A percentile compares a stretch with the other conserved stretches of the same genome.
These are phyloP conservation scores for Diplosoma virens DNA, from an alignment of 23 tunicate genomes.

Conservation along the genomic window DNA sequence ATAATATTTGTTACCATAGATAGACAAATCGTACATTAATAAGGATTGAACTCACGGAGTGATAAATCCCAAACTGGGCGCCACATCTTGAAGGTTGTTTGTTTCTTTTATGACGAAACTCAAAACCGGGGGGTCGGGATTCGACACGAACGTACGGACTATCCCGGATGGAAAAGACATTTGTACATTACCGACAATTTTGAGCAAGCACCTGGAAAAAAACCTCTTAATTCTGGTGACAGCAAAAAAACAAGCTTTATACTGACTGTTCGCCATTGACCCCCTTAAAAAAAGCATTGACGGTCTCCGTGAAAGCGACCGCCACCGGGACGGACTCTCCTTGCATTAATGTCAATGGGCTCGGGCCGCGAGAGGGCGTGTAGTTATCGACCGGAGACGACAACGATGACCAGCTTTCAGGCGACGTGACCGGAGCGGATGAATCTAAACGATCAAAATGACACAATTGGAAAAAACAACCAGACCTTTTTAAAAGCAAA, in stretches of 20 bases:
- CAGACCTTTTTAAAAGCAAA: too few species aligned
- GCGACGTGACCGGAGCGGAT: conserved; percentile 62
- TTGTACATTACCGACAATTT: conserved; percentile 66
- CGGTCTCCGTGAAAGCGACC: conserved; percentile 80
- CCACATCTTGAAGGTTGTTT: conserved; percentile 4
- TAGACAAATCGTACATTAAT: neutral
- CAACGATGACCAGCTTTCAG: conserved; percentile 80
- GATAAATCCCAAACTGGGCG: conserved; percentile 25
- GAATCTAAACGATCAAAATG: neutral
- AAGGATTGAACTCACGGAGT: conserved; percentile 21
- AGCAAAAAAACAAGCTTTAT: neutral
- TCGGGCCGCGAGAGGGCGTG: conserved; percentile 72
- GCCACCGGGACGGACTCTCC: conserved; percentile 82
- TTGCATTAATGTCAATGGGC: conserved; percentile 59
- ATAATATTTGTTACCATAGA: neutral
- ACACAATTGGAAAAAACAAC: too few species aligned
- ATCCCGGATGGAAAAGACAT: conserved; percentile 94
- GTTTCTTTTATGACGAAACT: conserved; percentile 53
- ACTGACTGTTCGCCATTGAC: neutral
- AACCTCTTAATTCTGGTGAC: neutral
- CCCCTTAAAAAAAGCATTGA: conserved; percentile 72
- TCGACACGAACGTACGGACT: conserved; percentile 56
- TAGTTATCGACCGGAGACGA: conserved; percentile 64
- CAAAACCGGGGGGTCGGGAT: conserved; percentile 66
- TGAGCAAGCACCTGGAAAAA: conserved; percentile 44